phyloP scores from a whole-genome alignment of 2,797 vertebrate genomes.

The Apogon hyalosoma region DNA sequence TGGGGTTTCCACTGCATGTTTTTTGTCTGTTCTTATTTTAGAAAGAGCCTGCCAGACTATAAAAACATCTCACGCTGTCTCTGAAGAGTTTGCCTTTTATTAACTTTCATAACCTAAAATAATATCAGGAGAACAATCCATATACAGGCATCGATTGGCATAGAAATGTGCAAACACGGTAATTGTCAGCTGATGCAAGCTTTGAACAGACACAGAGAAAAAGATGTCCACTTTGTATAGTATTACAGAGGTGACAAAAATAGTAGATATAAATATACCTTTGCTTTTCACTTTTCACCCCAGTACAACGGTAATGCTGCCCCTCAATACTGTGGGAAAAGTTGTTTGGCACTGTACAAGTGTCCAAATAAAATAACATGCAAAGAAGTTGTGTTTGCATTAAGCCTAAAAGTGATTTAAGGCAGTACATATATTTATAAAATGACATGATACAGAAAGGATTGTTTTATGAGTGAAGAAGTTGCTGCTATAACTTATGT shows the following conservation, averaged over 20 bases:
- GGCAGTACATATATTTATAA: constrained; percentile 76
- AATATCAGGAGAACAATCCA: constrained; percentile 82
- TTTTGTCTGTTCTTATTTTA: constrained; percentile 35
- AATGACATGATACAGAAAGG: constrained; percentile 64
- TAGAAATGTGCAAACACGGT: constrained; percentile 75
- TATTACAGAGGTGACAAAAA: constrained; percentile 62
- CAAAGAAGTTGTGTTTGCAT: constrained; percentile 64
- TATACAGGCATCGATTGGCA: constrained; percentile 83
- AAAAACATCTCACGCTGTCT: constrained; percentile 67
- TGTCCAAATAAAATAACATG: constrained; percentile 73
- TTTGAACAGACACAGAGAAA: constrained; percentile 40
- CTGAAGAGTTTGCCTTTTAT: constrained; percentile 78
- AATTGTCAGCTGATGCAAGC: constrained; percentile 56
- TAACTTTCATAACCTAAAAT: constrained; percentile 83
- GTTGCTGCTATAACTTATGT: constrained; percentile 68
- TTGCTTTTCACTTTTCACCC: constrained; percentile 41
- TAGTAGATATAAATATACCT: constrained; percentile 70
- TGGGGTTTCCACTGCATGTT: constrained; percentile 22
- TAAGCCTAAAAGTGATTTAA: constrained; percentile 70
- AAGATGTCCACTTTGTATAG: constrained; percentile 50
- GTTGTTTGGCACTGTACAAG: constrained; percentile 68
- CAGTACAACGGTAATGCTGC: constrained; percentile 30
- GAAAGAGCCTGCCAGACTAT: constrained; percentile 30
- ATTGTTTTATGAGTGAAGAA: constrained; percentile 53
- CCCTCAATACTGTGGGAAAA: constrained; percentile 48